phyloP scores from a whole-genome alignment of 2,113 vertebrate species.

The Muntiacus reevesi region DNA sequence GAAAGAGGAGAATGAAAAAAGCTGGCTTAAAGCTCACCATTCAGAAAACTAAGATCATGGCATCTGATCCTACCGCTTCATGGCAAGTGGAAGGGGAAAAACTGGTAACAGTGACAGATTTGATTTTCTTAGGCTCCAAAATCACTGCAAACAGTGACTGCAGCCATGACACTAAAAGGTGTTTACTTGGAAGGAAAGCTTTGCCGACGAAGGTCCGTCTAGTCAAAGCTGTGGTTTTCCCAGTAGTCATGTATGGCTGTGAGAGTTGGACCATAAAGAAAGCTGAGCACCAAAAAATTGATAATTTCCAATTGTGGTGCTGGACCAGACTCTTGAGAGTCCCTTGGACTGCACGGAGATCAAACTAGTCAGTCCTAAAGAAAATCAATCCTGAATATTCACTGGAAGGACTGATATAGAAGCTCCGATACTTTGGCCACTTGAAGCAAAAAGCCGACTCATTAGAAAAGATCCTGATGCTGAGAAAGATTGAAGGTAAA shows the following conservation, averaged over 20 bases:
- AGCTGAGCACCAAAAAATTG: background rate
- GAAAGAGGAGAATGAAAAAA: background rate
- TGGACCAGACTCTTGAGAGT: background rate
- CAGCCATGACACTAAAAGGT: background rate
- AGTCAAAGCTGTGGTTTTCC: background rate
- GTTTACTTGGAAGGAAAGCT: background rate
- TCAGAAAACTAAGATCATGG: background rate
- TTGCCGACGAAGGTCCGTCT: background rate
- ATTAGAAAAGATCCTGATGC: background rate
- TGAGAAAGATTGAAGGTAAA: background rate
- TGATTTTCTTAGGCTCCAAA: background rate
- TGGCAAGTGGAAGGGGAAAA: background rate
- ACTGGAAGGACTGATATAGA: background rate
- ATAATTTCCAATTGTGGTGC: background rate
- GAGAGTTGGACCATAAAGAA: background rate
- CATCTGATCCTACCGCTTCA: background rate
- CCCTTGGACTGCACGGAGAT: background rate
- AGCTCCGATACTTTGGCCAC: background rate
- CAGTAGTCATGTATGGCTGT: background rate
- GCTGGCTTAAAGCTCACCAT: background rate
- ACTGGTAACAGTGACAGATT: background rate
- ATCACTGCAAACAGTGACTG: background rate
- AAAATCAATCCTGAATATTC: background rate
- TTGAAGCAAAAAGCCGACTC: background rate
- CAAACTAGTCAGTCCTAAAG: background rate